These are phyloP conservation scores for Halcyon senegalensis DNA, from an alignment of 2,113 vertebrate species.

Conservation along the genomic window DNA sequence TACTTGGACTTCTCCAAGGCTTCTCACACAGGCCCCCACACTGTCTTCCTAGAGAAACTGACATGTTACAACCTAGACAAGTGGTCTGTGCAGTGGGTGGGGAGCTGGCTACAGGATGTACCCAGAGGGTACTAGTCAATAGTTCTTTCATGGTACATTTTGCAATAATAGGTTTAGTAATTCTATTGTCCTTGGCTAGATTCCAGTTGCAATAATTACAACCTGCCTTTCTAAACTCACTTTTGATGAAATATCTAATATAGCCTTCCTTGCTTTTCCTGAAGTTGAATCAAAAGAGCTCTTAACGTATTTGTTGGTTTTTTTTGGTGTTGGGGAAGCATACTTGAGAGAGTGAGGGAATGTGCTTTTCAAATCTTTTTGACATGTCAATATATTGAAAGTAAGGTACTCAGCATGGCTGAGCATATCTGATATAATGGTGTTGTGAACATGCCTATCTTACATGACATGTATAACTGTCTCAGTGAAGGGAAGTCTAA, in stretches of 20 bases:
- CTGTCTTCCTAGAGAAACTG: no score
- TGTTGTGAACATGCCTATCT: background rate
- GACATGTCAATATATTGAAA: background rate
- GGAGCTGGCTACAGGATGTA: no score
- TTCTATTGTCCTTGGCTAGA: background rate
- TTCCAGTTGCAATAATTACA: background rate
- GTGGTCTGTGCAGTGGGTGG: no score
- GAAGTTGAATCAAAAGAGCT: background rate
- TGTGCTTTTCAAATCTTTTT: background rate
- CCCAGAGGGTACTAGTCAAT: no score
- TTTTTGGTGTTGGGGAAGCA: fast-evolving
- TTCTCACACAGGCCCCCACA: no score
- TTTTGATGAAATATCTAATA: background rate
- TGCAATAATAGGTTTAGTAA: background rate
- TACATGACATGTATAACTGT: background rate
- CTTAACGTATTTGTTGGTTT: background rate
- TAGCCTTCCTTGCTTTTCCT: background rate
- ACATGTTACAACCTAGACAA: no score
- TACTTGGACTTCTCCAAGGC: no score
- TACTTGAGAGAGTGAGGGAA: background rate
- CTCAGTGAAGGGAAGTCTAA: background rate
- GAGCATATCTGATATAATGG: background rate
- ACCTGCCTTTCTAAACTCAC: background rate
- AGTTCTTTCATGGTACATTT: background rate
- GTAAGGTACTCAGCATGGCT: background rate